Evolutionary conservation across 2,113 vertebrate genomes (phyloP), one percentile per base, ranked within the genome.

Genomic region (Alosa alosa): DNA sequence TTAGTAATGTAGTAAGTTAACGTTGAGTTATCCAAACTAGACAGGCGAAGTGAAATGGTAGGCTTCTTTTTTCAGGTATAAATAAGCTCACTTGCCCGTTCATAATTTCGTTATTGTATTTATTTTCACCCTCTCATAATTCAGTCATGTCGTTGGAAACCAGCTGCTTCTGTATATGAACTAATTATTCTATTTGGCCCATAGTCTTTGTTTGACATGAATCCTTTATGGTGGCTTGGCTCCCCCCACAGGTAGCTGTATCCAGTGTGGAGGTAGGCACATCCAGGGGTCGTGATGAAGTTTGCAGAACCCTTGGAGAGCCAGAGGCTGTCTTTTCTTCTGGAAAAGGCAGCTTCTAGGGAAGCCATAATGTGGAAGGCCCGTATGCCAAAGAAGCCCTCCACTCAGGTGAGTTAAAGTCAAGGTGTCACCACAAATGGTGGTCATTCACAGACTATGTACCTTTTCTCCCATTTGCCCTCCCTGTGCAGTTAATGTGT

Each of bases 351-450:
- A 87, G 95, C 96, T 94, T 98, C 96, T 96, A 99, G 97, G 95
- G 98, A 99, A 97, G 96, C 96, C 93, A 94, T 95, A 92, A 97
- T 97, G 96, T 99, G 98, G 98, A 99, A 96, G 93, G 95, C 94
- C 91, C 96, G 96, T 87, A 93, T 97, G 96, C 97, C 95, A 90
- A 99, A 97, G 96, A 97, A 96, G 91, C 94, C 96, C 92, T 93
- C 96, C 92, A 94, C 94, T 95, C 97, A 97, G 98, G 98, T 99
- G 94, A 92, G 84, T 49, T 39, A 13, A 55, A 25, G 22, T 25
- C 10, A 72, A 4, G 22, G 4, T 22, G 25, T 72, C 2, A 7
- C 52, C 13, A 17, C 13, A 55, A 18, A 55, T 4, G 13, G 52
- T 55, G 17, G 17, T 1, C 15, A 15, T 55, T 64, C 20, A 64